Conservation (phyloP, 2,797 vertebrate species). For the Lycodopsis pacificus region DNA sequence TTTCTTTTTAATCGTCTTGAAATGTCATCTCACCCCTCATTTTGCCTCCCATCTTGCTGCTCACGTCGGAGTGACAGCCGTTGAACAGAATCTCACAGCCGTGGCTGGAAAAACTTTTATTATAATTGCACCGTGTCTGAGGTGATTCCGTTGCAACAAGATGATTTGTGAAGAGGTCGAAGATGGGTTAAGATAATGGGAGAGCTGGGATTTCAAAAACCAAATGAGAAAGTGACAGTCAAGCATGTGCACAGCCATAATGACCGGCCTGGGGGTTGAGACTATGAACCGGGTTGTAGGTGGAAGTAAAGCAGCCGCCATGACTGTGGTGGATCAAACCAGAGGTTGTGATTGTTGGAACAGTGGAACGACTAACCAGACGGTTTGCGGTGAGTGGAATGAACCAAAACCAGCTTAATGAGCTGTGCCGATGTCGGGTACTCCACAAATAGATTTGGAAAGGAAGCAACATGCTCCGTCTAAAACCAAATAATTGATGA, state of each 20-base stretch:
- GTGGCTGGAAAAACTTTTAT: slow-evolving; percentile 41
- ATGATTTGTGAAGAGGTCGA: slow-evolving; percentile 39
- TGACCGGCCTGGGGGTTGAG: background rate
- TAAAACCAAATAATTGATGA: too few relatives aligned
- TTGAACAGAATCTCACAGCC: slow-evolving; percentile 38
- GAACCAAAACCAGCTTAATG: background rate
- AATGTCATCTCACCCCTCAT: slow-evolving; percentile 32
- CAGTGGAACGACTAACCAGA: background rate
- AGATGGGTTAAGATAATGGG: slow-evolving; percentile 24
- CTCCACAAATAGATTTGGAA: too few relatives aligned
- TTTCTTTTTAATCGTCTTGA: slow-evolving; percentile 11
- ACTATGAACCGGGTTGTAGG: background rate
- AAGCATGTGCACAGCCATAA: background rate
- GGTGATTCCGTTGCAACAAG: slow-evolving; percentile 20
- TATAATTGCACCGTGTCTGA: slow-evolving; percentile 29
- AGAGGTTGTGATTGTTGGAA: too few relatives aligned
- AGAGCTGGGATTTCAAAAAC: background rate
- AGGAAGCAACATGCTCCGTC: too few relatives aligned
- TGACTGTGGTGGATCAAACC: background rate
- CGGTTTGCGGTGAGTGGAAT: too few relatives aligned
- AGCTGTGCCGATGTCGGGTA: background rate
- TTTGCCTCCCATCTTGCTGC: background rate
- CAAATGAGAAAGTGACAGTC: background rate
- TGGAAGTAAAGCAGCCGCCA: background rate
- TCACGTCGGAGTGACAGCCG: slow-evolving; percentile 55